Base-by-base conservation (phyloP, 2,113 vertebrate genomes). In the Podarcis muralis region DNA sequence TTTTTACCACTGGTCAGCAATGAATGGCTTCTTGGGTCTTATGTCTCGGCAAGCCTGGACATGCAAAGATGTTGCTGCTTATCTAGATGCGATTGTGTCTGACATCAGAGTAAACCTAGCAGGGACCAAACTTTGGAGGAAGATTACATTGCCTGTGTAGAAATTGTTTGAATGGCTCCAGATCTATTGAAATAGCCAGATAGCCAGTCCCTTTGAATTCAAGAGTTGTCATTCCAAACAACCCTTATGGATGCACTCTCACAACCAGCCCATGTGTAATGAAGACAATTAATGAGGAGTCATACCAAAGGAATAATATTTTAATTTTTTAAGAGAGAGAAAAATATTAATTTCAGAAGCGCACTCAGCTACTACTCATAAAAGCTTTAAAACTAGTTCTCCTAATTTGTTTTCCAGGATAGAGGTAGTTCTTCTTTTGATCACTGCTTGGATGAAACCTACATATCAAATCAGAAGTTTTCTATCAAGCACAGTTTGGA, bases 401-500 rank as follows among this genome's bases (percentile, higher is more conserved):
- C 71, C 84, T 83, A 66, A 90, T 88, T 80, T 77, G 88, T 30
- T 89, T 87, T 75, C 40, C 65, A 88, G 82, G 0, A 0, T 37
- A 66, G 11, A 6, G 74, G 89, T 94, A 88, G 89, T 84, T 80
- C 69, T 88, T 88, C 76, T 78, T 88, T 68, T 84, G 53, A 68
- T 90, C 91, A 93, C 32, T 35, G 84, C 7, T 16, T 57, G 37
- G 18, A 40, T 89, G 71, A 89, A 84, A 93, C 95, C 93, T 93
- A 92, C 82, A 88, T 94, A 65, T 27, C 59, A 94, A 94, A 92
- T 92, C 76, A 84, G 37, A 92, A 76, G 84, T 83, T 93, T 85
- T 94, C 88, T 90, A 94, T 91, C 74, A 95, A 68, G 84, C 81
- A 85, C 57, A 62, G 87, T 89, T 95, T 93, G 86, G 89, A 92